Evolutionary conservation across 2,113 vertebrate species (phyloP), one percentile per base, ranked within the genome.

Genomic region (Xiphophorus maculatus): DNA sequence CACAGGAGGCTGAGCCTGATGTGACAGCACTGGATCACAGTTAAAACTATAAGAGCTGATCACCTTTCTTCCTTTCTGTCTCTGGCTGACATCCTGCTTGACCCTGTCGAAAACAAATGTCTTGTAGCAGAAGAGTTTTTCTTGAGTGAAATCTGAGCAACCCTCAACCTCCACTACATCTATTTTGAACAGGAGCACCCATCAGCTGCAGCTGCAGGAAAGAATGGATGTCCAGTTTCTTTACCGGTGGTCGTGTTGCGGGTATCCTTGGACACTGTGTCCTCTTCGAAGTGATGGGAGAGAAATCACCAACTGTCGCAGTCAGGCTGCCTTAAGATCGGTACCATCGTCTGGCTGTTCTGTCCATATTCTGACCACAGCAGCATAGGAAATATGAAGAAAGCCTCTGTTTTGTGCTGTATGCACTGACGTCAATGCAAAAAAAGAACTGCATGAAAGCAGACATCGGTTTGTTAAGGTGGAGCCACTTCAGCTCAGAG

Each of bases 391-490:
- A 85, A 89, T 76, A 85, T 81, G 77, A 87, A 90, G 88, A 85
- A 85, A 90, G 80, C 86, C 77, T 89, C 82, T 87, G 87, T 90
- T 90, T 87, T 79, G 84, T 88, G 88, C 83, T 81, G 79, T 84
- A 80, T 89, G 82, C 76, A 78, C 79, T 95, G 95, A 95, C 94
- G 94, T 95, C 95, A 94, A 93, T 93, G 91, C 90, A 92, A 92
- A 87, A 87, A 92, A 84, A 87, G 86, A 89, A 67, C 89, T 84
- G 91, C 90, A 93, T 85, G 90, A 91, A 88, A 70, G 68, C 84
- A 82, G 81, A 91, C 83, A 84, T 93, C 71, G 79, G 51, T 63
- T 60, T 84, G 35, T 95, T 95, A 95, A 95, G 94, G 94, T 93
- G 81, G 94, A 76, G 14, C 71, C 3, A 22, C 1, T 35, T 0